phyloP scores from a whole-genome alignment of 2,888 invertebrate species.

The Cremastinae sp. region DNA sequence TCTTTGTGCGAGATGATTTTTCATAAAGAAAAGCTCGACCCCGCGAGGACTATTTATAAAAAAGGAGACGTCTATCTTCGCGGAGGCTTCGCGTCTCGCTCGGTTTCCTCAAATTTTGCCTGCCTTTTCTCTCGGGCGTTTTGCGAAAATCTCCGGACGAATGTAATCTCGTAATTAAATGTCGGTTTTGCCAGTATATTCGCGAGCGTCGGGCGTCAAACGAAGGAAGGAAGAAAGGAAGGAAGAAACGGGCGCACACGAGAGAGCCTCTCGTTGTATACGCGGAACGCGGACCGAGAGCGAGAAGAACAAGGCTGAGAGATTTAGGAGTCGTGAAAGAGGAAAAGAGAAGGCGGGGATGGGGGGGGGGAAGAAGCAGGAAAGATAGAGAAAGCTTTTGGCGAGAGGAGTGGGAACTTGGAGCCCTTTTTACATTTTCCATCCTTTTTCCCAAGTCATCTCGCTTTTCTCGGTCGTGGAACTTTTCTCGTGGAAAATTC shows the following conservation, averaged over 20 bases:
- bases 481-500: constrained; percentile 64
- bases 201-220: constrained; percentile 35
- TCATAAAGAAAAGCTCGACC: constrained; percentile 40
- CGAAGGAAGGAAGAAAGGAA: constrained; percentile 39
- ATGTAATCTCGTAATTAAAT: constrained; percentile 62
- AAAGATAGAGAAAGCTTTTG: constrained; percentile 21
- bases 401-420: constrained; percentile 18
- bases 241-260: no score
- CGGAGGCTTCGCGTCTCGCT: neutral
- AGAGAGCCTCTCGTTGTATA: constrained; percentile 6
- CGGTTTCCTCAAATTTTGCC: constrained; percentile 26
- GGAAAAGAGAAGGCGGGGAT: neutral
- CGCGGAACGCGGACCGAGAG: neutral
- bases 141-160: constrained; percentile 37
- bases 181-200: constrained; percentile 58
- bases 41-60: constrained; percentile 44
- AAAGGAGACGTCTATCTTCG: constrained; percentile 44
- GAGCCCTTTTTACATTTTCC: constrained; percentile 24
- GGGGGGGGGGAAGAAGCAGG: constrained; percentile 18
- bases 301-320: constrained; percentile 22
- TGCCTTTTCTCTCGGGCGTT: constrained; percentile 27
- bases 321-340: constrained; percentile 18
- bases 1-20: constrained; percentile 44
- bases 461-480: constrained; percentile 43
- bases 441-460: constrained; percentile 36